These are phyloP conservation scores for Archilochus colubris DNA, from an alignment of 2,113 vertebrate genomes.

Conservation along the genomic window DNA sequence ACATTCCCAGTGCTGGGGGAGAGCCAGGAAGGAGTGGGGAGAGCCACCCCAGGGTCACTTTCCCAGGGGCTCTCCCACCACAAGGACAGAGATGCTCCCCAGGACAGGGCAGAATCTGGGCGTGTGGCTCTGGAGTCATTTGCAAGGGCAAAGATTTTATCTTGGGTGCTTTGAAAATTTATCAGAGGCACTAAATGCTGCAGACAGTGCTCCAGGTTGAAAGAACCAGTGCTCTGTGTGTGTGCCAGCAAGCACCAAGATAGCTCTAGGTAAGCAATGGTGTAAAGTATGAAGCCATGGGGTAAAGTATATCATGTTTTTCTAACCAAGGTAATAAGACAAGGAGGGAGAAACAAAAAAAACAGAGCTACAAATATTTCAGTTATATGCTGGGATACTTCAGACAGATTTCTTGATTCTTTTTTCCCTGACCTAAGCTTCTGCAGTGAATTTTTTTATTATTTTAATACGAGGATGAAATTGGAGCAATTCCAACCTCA, in stretches of 20 bases:
- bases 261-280: not conserved
- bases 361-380: not conserved
- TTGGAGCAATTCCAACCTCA: not conserved
- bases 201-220: not conserved
- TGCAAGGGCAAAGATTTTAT: not conserved
- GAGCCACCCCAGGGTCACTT: not conserved
- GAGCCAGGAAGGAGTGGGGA: not conserved
- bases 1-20: not conserved
- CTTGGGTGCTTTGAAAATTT: slow-evolving; percentile 7
- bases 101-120: not conserved
- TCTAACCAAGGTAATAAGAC: slow-evolving; percentile 16
- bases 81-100: not conserved
- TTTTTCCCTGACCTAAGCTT: not conserved
- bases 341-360: not conserved
- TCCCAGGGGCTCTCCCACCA: not conserved
- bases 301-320: not conserved
- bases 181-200: accelerated
- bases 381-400: not conserved
- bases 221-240: not conserved
- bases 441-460: not conserved
- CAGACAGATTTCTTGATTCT: not conserved
- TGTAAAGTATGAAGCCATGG: not conserved
- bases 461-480: not conserved
- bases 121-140: not conserved
- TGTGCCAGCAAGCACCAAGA: not conserved